These are phyloP conservation scores for Homarus americanus DNA, from an alignment of 1,140 invertebrate genomes.

Conservation along the genomic window DNA sequence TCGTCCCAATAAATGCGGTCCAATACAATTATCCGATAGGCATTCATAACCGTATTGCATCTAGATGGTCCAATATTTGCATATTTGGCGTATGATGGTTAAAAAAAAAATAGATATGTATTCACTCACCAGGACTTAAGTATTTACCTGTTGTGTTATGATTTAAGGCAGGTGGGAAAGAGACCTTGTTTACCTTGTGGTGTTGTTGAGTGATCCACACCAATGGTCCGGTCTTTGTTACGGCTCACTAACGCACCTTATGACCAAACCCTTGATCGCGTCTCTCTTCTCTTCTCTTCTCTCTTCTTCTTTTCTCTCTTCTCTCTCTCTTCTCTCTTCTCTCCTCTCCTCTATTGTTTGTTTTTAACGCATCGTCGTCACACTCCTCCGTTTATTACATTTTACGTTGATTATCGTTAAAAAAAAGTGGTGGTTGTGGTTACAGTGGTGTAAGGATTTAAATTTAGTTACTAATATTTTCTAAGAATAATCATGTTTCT, in stretches of 20 bases:
- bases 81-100: not conserved
- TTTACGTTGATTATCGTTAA: not conserved
- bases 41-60: not conserved
- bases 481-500: not conserved
- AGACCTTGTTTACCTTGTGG: no score
- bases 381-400: not conserved
- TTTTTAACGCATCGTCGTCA: not conserved
- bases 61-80: not conserved
- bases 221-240: no score
- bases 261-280: no score
- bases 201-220: no score
- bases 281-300: not conserved
- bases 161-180: no score
- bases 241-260: no score
- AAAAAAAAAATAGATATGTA: no score
- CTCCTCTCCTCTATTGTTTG: not conserved
- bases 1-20: not conserved
- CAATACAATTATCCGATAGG: not conserved
- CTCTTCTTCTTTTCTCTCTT: not conserved
- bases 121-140: no score
- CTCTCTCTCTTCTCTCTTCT: not conserved
- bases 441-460: no score
- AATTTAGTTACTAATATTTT: not conserved
- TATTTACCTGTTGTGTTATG: no score
- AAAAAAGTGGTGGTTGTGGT: no score